phyloP scores from a whole-genome alignment of 2,113 vertebrate genomes.

The Pungitius pungitius region DNA sequence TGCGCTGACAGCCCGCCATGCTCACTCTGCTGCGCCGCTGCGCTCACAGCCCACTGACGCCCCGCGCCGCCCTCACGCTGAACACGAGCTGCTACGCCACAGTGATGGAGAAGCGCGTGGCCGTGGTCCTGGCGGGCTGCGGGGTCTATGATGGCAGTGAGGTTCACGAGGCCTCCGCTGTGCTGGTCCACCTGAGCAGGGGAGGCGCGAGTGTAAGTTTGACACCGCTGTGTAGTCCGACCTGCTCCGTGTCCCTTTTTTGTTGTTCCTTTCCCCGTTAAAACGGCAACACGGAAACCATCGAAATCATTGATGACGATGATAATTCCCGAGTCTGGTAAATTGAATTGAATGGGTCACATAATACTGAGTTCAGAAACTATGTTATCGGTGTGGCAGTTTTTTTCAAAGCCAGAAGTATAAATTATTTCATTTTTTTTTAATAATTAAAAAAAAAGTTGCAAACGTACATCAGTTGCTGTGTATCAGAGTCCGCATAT shows the following conservation, averaged over 20 bases:
- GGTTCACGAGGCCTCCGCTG: constrained; percentile 80
- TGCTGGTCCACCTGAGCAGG: constrained; percentile 81
- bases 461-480: too few species aligned
- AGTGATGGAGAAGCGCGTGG: constrained; percentile 79
- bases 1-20: constrained; percentile 53
- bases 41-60: constrained; percentile 7
- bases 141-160: constrained; percentile 83
- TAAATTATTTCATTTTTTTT: too few species aligned
- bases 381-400: too few species aligned
- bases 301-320: background rate
- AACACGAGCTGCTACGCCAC: constrained; percentile 1
- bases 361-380: too few species aligned
- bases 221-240: background rate
- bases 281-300: too few species aligned
- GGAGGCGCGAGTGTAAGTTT: constrained; percentile 76
- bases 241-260: too few species aligned
- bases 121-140: constrained; percentile 82
- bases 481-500: background rate
- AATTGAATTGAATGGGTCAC: too few species aligned
- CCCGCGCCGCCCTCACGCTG: background rate
- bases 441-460: background rate
- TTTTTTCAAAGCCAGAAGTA: background rate
- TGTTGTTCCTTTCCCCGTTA: too few species aligned
- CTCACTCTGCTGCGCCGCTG: constrained; percentile 43
- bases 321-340: background rate